phyloP scores from a whole-genome alignment of 1,140 invertebrate genomes.

The Diplogasteroides magnus region DNA sequence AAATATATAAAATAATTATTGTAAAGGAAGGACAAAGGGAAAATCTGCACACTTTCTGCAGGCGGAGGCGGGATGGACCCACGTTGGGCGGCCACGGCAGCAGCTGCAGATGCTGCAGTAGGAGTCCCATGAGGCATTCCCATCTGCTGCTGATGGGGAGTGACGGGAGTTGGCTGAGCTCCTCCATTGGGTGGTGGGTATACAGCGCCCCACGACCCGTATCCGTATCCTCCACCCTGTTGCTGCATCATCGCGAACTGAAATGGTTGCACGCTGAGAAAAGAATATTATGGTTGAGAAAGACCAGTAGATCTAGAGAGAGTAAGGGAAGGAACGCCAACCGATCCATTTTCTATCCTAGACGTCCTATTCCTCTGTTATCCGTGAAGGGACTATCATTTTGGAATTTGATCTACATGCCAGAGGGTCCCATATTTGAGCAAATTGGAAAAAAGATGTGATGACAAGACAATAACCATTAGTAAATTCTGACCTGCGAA shows the following conservation, averaged over 20 bases:
- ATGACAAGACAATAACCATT: too few species aligned
- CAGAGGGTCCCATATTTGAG: too few species aligned
- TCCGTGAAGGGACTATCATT: too few species aligned
- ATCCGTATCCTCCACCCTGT: slow-evolving; percentile 36
- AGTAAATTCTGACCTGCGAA: too few species aligned
- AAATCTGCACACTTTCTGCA: too few species aligned
- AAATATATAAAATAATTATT: too few species aligned
- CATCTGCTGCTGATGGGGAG: neutral
- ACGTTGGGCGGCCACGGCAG: neutral
- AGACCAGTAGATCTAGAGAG: slow-evolving; percentile 34
- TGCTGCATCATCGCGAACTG: slow-evolving; percentile 29
- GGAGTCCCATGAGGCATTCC: neutral
- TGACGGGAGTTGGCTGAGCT: neutral
- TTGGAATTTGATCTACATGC: too few species aligned
- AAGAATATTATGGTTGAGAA: slow-evolving; percentile 24
- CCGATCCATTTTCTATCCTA: too few species aligned
- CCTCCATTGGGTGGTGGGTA: slow-evolving; percentile 39
- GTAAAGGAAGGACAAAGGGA: too few species aligned
- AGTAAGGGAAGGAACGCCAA: neutral
- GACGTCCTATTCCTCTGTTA: too few species aligned
- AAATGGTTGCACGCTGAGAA: slow-evolving; percentile 5
- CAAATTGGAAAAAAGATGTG: too few species aligned
- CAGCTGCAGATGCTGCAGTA: neutral
- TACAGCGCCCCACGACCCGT: slow-evolving; percentile 43
- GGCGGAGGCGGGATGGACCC: too few species aligned